phyloP scores from a whole-genome alignment of 2,888 invertebrate species.

The Callyntrura sp. region DNA sequence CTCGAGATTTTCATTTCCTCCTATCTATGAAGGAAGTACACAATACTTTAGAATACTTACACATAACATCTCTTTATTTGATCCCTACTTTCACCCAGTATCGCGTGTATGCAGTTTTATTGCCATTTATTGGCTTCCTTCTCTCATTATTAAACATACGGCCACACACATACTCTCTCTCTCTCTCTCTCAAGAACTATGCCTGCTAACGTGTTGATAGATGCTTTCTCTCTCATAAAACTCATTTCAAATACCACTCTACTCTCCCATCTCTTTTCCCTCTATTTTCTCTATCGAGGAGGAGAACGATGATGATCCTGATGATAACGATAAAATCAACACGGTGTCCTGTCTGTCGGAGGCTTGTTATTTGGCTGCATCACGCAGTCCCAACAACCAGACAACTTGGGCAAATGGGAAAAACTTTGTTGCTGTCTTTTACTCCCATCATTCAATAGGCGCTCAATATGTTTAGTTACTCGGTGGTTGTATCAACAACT shows the following conservation, averaged over 20 bases:
- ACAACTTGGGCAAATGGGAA: neutral
- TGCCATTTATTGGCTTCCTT: constrained; percentile 26
- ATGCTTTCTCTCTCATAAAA: constrained; percentile 14
- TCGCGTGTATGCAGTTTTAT: neutral
- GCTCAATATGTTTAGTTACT: constrained; percentile 30
- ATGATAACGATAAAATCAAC: constrained; percentile 27
- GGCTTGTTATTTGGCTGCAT: too few relatives aligned
- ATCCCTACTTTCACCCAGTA: too few relatives aligned
- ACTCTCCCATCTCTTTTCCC: too few relatives aligned
- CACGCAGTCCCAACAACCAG: constrained; percentile 6
- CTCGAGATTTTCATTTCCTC: constrained; percentile 20
- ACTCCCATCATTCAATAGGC: neutral
- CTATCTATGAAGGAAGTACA: neutral
- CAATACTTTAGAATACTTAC: too few relatives aligned
- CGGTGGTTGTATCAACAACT: constrained; percentile 1
- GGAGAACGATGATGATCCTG: too few relatives aligned
- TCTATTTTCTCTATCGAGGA: too few relatives aligned
- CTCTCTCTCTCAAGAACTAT: neutral
- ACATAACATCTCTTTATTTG: too few relatives aligned
- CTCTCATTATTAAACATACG: constrained; percentile 16
- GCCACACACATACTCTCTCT: too few relatives aligned
- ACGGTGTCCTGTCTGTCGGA: neutral
- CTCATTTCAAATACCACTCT: constrained; percentile 4
- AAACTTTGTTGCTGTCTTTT: constrained; percentile 14
- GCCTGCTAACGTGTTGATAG: constrained; percentile 22